phyloP scores from a whole-genome alignment of 2,888 invertebrate genomes.

The Nomada hirtipes region DNA sequence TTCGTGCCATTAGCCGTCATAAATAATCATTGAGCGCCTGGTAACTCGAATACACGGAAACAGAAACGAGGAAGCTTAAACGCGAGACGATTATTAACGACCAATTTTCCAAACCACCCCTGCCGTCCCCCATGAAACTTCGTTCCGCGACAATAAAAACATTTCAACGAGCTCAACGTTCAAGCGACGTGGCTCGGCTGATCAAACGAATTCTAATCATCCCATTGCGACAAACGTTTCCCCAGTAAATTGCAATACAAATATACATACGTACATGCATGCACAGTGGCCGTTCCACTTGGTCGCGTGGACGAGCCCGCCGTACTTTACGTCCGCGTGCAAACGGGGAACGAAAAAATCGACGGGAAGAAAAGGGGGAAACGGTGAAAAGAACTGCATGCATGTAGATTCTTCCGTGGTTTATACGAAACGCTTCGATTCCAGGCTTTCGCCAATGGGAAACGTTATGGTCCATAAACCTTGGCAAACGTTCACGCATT shows the following conservation, averaged over 20 bases:
- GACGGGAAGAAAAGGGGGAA: neutral
- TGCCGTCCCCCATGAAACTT: conserved; percentile 1
- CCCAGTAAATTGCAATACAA: too few species aligned
- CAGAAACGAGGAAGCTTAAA: neutral
- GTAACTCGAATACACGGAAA: conserved; percentile 6
- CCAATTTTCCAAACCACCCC: conserved; percentile 5
- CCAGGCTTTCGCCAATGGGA: conserved; percentile 40
- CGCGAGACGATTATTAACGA: conserved; percentile 25
- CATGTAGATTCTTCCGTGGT: conserved; percentile 25
- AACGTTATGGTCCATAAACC: conserved; percentile 65
- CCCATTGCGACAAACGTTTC: neutral
- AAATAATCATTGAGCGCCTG: conserved; percentile 67
- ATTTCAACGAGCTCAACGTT: conserved; percentile 1
- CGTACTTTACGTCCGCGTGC: too few species aligned
- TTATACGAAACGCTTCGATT: conserved; percentile 34
- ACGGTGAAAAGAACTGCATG: neutral
- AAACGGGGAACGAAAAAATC: neutral
- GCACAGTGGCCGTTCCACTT: too few species aligned
- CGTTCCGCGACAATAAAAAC: neutral
- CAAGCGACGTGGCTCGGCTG: too few species aligned
- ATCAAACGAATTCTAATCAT: neutral
- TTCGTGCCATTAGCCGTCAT: conserved; percentile 60
- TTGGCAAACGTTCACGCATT: conserved; percentile 53
- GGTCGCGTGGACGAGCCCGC: too few species aligned
- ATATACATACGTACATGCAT: too few species aligned